Conservation (phyloP, 2,888 invertebrate genomes). For the Lacanobia wlatinum region DNA sequence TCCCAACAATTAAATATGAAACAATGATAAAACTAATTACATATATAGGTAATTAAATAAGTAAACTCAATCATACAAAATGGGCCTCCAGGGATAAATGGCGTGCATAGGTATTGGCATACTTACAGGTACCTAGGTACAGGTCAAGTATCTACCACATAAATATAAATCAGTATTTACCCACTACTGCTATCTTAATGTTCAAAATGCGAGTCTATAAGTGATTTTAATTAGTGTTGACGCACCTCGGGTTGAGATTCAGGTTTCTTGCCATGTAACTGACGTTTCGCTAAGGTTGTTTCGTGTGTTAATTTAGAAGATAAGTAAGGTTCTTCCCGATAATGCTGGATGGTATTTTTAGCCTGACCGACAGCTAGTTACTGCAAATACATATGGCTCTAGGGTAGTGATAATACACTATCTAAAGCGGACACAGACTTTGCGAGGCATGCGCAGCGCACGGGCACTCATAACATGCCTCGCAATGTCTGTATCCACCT, state of each 20-base stretch:
- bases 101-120: neutral
- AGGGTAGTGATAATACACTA: too few species aligned
- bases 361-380: too few species aligned
- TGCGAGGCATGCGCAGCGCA: too few species aligned
- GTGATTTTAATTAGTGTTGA: conserved; percentile 48
- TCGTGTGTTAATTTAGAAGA: conserved; percentile 16
- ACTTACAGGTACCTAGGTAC: conserved; percentile 3
- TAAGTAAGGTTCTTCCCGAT: conserved; percentile 6
- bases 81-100: too few species aligned
- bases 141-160: neutral
- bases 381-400: too few species aligned
- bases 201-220: conserved; percentile 16
- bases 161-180: conserved; percentile 8
- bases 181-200: conserved; percentile 9
- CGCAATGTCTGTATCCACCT: too few species aligned
- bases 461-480: too few species aligned
- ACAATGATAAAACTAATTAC: too few species aligned
- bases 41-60: too few species aligned
- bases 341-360: neutral
- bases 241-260: conserved; percentile 8
- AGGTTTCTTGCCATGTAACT: conserved; percentile 8
- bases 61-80: too few species aligned
- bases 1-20: too few species aligned
- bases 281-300: neutral
- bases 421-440: too few species aligned